These are phyloP conservation scores for Avahi laniger DNA, from an alignment of 2,797 vertebrate species.

Conservation along the genomic window DNA sequence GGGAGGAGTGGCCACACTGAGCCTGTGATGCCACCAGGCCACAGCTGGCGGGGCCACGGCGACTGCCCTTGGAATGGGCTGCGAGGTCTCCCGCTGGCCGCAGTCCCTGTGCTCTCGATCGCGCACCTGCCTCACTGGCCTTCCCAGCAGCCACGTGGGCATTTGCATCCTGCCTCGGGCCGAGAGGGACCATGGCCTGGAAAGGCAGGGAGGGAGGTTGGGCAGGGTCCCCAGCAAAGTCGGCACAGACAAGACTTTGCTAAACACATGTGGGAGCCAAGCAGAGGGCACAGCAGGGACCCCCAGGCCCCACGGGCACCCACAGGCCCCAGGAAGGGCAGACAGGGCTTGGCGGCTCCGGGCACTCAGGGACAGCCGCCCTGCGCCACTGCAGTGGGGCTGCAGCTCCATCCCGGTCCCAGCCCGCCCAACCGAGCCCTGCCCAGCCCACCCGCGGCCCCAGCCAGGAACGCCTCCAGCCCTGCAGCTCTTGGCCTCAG, in stretches of 20 bases:
- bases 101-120: not conserved
- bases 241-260: not conserved
- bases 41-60: accelerated
- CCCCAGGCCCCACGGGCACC: not conserved
- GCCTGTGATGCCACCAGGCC: accelerated
- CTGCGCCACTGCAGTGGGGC: not conserved
- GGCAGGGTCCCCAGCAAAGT: not conserved
- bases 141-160: not conserved
- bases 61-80: too few relatives aligned
- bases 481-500: not conserved
- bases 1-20: accelerated
- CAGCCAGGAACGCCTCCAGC: not conserved
- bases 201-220: too few relatives aligned
- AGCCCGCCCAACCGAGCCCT: not conserved
- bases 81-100: accelerated
- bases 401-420: not conserved
- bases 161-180: not conserved
- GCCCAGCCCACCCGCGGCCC: not conserved
- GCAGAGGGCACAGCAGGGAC: not conserved
- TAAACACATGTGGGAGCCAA: accelerated
- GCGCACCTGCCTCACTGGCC: not conserved
- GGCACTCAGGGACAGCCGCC: not conserved
- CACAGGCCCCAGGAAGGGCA: not conserved
- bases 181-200: not conserved
- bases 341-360: not conserved